These are phyloP conservation scores for Orbicella faveolata DNA, from an alignment of 64 coral and sea anemone species.

Conservation along the genomic window DNA sequence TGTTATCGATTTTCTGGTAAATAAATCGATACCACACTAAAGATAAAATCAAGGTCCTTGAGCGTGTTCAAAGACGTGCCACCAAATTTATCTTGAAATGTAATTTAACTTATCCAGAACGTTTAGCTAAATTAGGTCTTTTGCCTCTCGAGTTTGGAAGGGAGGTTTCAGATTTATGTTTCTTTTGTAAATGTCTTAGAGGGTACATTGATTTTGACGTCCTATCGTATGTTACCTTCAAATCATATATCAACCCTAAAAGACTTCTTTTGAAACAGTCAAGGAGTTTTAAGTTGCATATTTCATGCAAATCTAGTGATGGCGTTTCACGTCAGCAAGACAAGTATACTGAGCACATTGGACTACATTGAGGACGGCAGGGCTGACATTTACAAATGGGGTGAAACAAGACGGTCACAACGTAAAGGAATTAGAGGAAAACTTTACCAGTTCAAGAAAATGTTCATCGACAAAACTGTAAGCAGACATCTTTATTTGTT, in stretches of 20 bases:
- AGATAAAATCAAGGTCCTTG: no score
- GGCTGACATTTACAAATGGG: slow-evolving; percentile 82
- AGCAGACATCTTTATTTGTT: slow-evolving; percentile 8
- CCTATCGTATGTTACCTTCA: no score
- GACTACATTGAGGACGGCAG: slow-evolving; percentile 88
- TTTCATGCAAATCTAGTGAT: not conserved
- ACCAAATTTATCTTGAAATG: no score
- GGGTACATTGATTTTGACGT: no score
- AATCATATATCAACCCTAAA: not conserved
- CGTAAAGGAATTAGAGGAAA: slow-evolving; percentile 74
- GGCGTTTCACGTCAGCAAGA: slow-evolving; percentile 52
- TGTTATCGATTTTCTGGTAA: no score
- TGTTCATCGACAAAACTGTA: slow-evolving; percentile 89
- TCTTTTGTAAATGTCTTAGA: no score
- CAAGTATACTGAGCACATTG: slow-evolving; percentile 70
- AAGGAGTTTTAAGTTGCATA: not conserved
- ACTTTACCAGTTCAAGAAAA: slow-evolving; percentile 72
- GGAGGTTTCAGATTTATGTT: no score
- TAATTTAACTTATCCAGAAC: no score
- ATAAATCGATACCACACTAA: no score
- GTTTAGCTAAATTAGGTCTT: no score
- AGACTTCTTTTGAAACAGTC: not conserved
- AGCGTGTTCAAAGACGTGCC: no score
- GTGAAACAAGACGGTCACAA: slow-evolving; percentile 57
- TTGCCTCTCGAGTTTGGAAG: no score